A percentile compares a stretch with the other conserved stretches of the same genome.
These are phyloP conservation scores for Drosophila sucinea DNA, from an alignment of 1,140 invertebrate species.

Conservation along the genomic window DNA sequence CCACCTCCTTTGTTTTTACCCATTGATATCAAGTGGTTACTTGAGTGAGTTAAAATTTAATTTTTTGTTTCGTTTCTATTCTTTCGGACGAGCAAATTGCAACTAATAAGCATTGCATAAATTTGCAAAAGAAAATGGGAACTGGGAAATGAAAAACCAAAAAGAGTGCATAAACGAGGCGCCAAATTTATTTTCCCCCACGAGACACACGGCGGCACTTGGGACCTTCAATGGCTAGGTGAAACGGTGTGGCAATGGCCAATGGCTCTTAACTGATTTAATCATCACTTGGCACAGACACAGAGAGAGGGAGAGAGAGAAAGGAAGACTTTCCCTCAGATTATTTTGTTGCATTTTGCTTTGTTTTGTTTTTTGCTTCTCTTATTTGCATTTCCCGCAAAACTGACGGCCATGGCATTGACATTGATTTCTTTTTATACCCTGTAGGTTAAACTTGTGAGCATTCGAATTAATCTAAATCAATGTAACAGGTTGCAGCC, in stretches of 20 bases:
- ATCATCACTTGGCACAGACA: conserved; percentile 33
- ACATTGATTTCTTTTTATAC: conserved; percentile 47
- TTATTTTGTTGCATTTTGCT: conserved; percentile 64
- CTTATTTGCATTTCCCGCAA: conserved; percentile 35
- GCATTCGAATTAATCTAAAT: not conserved
- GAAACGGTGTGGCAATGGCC: conserved; percentile 32
- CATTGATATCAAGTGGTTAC: conserved; percentile 56
- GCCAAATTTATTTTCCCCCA: conserved; percentile 2
- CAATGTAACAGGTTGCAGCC: too few relatives aligned
- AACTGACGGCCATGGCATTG: conserved; percentile 52
- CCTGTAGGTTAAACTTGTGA: not conserved
- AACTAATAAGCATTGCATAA: conserved; percentile 68
- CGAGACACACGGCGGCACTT: not conserved
- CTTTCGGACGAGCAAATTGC: conserved; percentile 62
- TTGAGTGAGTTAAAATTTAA: conserved; percentile 51
- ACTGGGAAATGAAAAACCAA: not conserved
- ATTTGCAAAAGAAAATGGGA: conserved; percentile 52
- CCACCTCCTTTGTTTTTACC: conserved; percentile 78
- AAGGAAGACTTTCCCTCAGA: conserved; percentile 17
- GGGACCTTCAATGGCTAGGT: conserved; percentile 1
- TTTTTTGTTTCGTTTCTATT: conserved; percentile 44
- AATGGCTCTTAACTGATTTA: conserved; percentile 70
- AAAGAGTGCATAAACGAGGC: conserved; percentile 1
- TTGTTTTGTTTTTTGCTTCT: not conserved
- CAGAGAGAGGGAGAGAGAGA: not conserved